Evolutionary conservation across 2,888 invertebrate species (phyloP).

Genomic region (Eristalinus aeneus): DNA sequence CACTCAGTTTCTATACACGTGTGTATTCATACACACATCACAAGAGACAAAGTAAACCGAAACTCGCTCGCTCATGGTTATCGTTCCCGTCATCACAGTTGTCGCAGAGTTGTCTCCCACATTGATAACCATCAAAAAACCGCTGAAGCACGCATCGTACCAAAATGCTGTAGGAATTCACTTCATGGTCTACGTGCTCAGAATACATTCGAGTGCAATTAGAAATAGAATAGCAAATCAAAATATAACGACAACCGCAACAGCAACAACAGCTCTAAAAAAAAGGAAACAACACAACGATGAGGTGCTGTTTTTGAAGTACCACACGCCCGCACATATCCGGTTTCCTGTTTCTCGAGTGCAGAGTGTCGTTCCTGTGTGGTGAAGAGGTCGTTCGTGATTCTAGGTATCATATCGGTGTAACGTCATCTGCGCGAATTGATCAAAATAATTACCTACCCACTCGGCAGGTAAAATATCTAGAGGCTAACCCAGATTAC

Average conservation of each 20-base stretch:
- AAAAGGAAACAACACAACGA: constrained; percentile 26
- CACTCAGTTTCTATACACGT: not conserved
- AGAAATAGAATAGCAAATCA: constrained; percentile 63
- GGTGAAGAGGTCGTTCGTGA: not conserved
- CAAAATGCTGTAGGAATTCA: constrained; percentile 44
- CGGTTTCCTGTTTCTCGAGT: constrained; percentile 62
- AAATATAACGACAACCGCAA: constrained; percentile 1
- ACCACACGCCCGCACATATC: constrained; percentile 43
- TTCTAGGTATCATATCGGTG: not conserved
- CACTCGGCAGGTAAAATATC: not conserved
- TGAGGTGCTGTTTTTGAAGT: constrained; percentile 1
- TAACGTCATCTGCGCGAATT: constrained; percentile 48
- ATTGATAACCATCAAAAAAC: constrained; percentile 67
- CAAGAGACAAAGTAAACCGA: not conserved
- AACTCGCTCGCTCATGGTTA: constrained; percentile 54
- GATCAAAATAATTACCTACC: constrained; percentile 57
- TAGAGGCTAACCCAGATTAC: constrained; percentile 44
- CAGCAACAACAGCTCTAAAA: not conserved
- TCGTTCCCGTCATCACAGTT: constrained; percentile 18
- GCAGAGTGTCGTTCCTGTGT: not conserved
- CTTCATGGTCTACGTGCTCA: constrained; percentile 42
- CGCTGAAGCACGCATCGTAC: constrained; percentile 50
- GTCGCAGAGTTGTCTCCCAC: constrained; percentile 58
- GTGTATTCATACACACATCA: not conserved
- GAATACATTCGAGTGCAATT: constrained; percentile 60